Conservation (phyloP, 1,140 invertebrate species). For the Sitobion miscanthi region DNA sequence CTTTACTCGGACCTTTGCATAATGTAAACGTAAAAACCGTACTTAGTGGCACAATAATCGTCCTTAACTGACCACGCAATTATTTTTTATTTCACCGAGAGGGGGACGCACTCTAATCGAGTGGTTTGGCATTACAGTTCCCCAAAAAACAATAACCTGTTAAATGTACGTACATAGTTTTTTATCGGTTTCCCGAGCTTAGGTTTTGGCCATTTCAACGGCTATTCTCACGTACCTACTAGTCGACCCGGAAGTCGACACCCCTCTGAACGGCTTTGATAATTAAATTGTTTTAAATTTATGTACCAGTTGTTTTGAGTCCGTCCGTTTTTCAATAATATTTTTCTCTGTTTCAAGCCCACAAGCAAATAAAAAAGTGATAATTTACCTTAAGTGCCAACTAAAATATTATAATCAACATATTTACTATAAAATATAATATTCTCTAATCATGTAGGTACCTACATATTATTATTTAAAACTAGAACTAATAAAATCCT, state of each 20-base stretch:
- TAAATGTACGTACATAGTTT: neutral
- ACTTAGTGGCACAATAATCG: neutral
- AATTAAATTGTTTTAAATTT: slow-evolving; percentile 30
- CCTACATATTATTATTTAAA: no score
- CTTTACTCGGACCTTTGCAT: slow-evolving; percentile 5
- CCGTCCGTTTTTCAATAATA: neutral
- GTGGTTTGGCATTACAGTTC: neutral
- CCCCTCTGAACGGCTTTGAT: neutral
- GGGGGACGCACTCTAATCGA: neutral
- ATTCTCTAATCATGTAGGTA: neutral
- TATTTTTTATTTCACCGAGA: slow-evolving; percentile 26
- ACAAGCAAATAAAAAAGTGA: neutral
- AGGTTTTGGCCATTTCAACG: neutral
- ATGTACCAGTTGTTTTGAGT: neutral
- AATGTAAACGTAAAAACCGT: slow-evolving; percentile 6
- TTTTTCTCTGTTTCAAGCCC: neutral
- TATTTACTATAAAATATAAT: neutral
- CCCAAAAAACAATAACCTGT: slow-evolving; percentile 36
- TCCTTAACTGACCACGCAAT: slow-evolving; percentile 37
- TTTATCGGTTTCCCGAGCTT: neutral
- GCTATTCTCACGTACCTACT: slow-evolving; percentile 9
- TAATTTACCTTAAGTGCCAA: neutral
- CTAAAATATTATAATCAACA: neutral
- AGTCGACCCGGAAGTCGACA: neutral
- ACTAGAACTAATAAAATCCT: no score